Evolutionary conservation across 2,888 invertebrate genomes (phyloP), one percentile per base, ranked within the genome.

Genomic region (Ophioninae sp.): DNA sequence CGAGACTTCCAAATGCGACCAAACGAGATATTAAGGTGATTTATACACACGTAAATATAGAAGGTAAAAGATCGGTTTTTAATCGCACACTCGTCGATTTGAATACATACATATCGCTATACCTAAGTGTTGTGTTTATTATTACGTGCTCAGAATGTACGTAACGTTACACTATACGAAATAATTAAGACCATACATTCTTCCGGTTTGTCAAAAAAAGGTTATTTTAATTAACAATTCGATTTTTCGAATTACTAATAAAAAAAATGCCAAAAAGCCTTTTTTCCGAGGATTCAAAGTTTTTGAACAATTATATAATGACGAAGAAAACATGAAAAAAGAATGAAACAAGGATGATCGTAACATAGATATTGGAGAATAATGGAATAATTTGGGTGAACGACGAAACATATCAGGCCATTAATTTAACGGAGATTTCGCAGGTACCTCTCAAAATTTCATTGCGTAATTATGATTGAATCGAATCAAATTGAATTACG

Each of bases 31-130:
- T 72, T 63, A 64, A 59, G 68, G 10, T 72, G 61, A 81, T 59
- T 23, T 73, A 56, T 65, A 67, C n/a, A 71, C 8, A 30, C 51
- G 51, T 51, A 51, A 51, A 51, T 20, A 7, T 22, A 61, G n/a
- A 73, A 59, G 17, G 41, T 44, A 59, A 23, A 71, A 76, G 59
- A 76, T 72, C 76, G 81, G 79, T 69, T 51, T 72, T 71, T 76
- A 51, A 79, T 69, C 72, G 67, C 61, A 64, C 30, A 82, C 71
- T 69, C 64, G 58, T 82, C 71, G 75, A 78, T 64, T 51, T 51
- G 17, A 56, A 68, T 65, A 59, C 77, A 63, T 79, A 82, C 82
- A 82, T 82, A 82, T 82, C 82, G 82, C 51, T 82, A 82, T 65
- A n/a, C n/a, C 59, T 82, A 82, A 82, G 78, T 82, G 69, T 82